A percentile compares a stretch with the other conserved stretches of the same genome.
These are phyloP conservation scores for Zaprionus lachaisei DNA, from an alignment of 1,140 invertebrate species.

Conservation along the genomic window DNA sequence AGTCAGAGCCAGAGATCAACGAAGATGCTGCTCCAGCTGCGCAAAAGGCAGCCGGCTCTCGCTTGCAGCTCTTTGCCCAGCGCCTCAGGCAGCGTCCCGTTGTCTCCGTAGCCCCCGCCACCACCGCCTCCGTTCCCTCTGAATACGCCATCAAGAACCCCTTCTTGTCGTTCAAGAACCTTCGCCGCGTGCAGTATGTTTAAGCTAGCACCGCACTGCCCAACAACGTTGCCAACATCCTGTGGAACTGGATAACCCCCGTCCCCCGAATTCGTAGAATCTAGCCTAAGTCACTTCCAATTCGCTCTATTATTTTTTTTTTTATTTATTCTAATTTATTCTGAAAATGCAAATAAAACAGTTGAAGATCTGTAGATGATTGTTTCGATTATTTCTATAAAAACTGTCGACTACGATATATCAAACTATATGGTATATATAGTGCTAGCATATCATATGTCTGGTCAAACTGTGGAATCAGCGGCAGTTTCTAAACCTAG, in stretches of 20 bases:
- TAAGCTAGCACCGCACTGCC: background rate
- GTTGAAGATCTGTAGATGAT: background rate
- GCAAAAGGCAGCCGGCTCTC: background rate
- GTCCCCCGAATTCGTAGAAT: background rate
- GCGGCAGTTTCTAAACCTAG: too few species aligned
- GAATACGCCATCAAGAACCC: constrained; percentile 12
- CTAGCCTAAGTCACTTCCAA: background rate
- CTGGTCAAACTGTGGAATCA: too few species aligned
- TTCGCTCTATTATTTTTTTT: constrained; percentile 18
- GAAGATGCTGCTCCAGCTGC: background rate
- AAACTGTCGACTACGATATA: too few species aligned
- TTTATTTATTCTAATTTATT: constrained; percentile 28
- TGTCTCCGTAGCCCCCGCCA: background rate
- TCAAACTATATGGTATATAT: background rate
- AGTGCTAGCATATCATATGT: background rate
- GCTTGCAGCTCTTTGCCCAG: constrained; percentile 27
- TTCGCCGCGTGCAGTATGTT: constrained; percentile 49
- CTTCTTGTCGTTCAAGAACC: constrained; percentile 37
- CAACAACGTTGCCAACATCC: background rate
- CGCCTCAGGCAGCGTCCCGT: constrained; percentile 17
- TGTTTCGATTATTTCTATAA: background rate
- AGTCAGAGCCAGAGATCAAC: background rate
- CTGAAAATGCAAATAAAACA: constrained; percentile 23
- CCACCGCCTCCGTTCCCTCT: background rate
- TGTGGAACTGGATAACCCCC: background rate